A percentile compares a stretch with the other conserved stretches of the same genome.
phyloP scores from a whole-genome alignment of 1,140 invertebrate species.

The Alviniconcha marisindica region DNA sequence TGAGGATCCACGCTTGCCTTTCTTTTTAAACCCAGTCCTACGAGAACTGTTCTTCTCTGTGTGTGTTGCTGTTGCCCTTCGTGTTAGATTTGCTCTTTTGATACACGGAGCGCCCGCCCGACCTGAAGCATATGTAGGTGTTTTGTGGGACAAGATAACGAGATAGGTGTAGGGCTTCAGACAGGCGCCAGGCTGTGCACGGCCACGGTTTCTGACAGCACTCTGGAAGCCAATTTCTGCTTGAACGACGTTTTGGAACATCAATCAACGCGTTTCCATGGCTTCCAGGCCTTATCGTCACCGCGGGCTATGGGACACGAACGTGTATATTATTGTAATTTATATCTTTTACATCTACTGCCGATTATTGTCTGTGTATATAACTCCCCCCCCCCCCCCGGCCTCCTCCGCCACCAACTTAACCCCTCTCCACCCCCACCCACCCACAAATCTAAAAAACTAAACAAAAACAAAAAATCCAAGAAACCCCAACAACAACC shows the following conservation, averaged over 20 bases:
- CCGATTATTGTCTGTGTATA: no score
- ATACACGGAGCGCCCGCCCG: neutral
- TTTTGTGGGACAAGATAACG: neutral
- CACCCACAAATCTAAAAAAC: neutral
- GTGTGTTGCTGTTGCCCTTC: neutral
- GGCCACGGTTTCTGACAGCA: neutral
- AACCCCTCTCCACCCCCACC: neutral
- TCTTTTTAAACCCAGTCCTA: no score
- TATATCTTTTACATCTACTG: neutral
- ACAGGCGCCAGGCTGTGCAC: neutral
- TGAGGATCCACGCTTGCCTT: no score
- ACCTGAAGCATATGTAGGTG: neutral
- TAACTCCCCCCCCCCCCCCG: no score
- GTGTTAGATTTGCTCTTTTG: neutral
- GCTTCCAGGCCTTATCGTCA: no score
- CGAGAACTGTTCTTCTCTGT: neutral
- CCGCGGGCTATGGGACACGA: no score
- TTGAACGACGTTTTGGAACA: no score
- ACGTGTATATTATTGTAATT: neutral
- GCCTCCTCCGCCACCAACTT: no score
- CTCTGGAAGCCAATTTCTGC: conserved; percentile 17
- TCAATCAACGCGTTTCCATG: neutral
- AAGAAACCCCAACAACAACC: no score
- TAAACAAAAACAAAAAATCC: no score
- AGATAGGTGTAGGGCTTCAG: neutral